phyloP scores from a whole-genome alignment of 1,140 invertebrate genomes.

The Heliothis subflexa region DNA sequence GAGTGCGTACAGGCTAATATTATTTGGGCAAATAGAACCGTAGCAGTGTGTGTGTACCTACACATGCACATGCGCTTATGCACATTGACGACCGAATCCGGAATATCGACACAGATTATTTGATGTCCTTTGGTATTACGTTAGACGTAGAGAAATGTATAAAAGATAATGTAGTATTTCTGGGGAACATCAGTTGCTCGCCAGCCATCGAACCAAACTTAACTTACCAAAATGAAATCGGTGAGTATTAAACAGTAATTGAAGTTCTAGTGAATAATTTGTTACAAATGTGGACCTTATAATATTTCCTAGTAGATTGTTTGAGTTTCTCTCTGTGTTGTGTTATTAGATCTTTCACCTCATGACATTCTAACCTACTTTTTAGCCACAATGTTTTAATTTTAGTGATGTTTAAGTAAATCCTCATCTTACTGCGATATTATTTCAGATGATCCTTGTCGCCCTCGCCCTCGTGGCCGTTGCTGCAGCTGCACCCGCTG shows the following conservation, averaged over 20 bases:
- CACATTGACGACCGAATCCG: constrained; percentile 68
- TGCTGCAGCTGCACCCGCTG: constrained; percentile 60
- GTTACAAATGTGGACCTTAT: too few relatives aligned
- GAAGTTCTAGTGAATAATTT: too few relatives aligned
- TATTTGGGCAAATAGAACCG: constrained; percentile 46
- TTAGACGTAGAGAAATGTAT: constrained; percentile 81
- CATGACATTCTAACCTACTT: too few relatives aligned
- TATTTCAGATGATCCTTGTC: constrained; percentile 72
- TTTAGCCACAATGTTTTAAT: too few relatives aligned
- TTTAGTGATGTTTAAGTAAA: too few relatives aligned
- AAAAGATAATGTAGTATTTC: constrained; percentile 75
- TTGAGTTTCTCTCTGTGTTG: too few relatives aligned
- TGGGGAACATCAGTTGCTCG: constrained; percentile 77
- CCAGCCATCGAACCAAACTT: constrained; percentile 65
- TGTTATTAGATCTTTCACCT: too few relatives aligned
- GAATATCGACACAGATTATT: constrained; percentile 72
- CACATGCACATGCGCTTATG: background rate
- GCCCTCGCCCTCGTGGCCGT: constrained; percentile 77
- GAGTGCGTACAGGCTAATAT: constrained; percentile 48
- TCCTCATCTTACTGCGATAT: too few relatives aligned
- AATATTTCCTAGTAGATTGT: too few relatives aligned
- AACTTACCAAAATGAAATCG: constrained; percentile 79
- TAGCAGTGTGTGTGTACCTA: constrained; percentile 46
- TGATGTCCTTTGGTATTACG: constrained; percentile 75
- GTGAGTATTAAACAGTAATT: constrained; percentile 59